Base-by-base conservation (phyloP, 2,113 vertebrate genomes). In the Aythya baeri region DNA sequence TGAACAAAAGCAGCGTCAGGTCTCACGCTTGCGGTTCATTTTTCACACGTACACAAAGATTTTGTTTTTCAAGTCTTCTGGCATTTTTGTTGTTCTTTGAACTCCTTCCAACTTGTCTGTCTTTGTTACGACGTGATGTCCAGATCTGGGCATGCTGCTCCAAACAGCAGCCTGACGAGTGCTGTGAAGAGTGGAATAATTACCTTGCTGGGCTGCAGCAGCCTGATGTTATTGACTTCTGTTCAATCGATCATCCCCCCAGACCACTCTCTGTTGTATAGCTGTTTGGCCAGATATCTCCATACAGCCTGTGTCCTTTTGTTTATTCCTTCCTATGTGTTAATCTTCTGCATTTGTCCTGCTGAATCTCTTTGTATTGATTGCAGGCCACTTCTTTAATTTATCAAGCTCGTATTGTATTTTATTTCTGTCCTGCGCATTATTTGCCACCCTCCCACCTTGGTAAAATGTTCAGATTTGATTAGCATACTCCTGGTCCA, bases 401-500 rank as follows among this genome's bases (percentile, higher is more conserved):
- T 97, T 97, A 96, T 97, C 96, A 84, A 95, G 62, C 87, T 97
- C 14, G 17, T 26, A 76, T 85, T 95, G 93, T 96, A 93, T 97
- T 97, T 98, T 96, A 97, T 98, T 95, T 86, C 81, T 96, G 95
- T 97, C 93, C 82, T 96, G 84, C 54, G 89, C 94, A 95, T 96
- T 94, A 92, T 94, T 95, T 95, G 88, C 91, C 88, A 63, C 68
- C 93, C 75, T 96, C 96, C 94, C 70, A 87, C 76, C 94, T 73
- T 59, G 78, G 62, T 66, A 86, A 77, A 89, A 97, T 70, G 81
- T 78, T 92, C 75, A 96, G 89, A 88, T 97, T 96, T 97, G 96
- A 97, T 96, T 96, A 97, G 81, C 68, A 89, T 92, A 55, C 13
- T 86, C 83, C 61, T 87, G 73, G 94, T 74, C 86, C 49, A 36